Conservation (phyloP, 2,113 vertebrate species). For the Dipodomys stephensi region DNA sequence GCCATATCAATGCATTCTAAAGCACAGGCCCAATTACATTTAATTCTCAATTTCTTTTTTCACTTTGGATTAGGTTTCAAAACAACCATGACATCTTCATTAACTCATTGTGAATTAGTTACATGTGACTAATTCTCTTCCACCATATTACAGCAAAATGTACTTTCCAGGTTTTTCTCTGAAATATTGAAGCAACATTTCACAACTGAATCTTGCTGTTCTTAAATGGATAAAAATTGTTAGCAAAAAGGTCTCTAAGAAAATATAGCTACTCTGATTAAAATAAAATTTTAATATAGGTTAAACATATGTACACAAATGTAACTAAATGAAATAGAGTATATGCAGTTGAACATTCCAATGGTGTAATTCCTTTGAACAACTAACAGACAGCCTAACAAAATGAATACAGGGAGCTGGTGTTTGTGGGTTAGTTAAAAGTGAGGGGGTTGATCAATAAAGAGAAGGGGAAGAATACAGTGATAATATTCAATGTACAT, state of each 20-base stretch:
- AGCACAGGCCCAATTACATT: not conserved
- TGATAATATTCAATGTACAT: no score
- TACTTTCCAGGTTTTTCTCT: not conserved
- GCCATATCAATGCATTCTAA: not conserved
- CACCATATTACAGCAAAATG: not conserved
- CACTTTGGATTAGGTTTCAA: not conserved
- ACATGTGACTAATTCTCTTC: constrained; percentile 8
- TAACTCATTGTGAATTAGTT: not conserved
- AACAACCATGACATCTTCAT: not conserved
- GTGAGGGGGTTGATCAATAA: no score
- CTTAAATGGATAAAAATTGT: not conserved
- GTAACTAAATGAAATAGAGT: no score
- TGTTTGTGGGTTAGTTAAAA: no score
- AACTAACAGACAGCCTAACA: no score
- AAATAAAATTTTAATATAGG: not conserved
- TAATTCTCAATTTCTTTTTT: not conserved
- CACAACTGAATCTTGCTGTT: not conserved
- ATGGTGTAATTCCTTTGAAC: no score
- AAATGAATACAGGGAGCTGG: no score
- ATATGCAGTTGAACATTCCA: no score
- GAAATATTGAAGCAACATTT: not conserved
- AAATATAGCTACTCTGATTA: not conserved
- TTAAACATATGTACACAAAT: no score
- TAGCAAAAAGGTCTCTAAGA: not conserved
- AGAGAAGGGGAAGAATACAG: no score